Base-by-base conservation (phyloP, 2,113 vertebrate genomes). In the Toxostoma redivivum region DNA sequence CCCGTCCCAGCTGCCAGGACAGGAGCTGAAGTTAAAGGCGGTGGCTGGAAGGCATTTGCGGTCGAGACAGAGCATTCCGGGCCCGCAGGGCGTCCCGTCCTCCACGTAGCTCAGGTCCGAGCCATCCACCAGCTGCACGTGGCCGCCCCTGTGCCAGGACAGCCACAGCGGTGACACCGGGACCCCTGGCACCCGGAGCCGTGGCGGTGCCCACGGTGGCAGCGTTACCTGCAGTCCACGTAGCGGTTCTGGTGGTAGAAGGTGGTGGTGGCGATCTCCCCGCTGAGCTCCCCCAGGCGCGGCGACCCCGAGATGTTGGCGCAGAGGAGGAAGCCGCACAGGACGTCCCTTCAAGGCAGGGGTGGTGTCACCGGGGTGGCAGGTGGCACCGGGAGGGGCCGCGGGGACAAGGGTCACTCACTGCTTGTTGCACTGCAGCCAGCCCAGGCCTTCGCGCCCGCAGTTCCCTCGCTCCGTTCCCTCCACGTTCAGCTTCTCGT, bases 401-500 rank as follows among this genome's bases (percentile, higher is more conserved):
- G 0, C 1, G 0, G 50, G 51, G 57, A 53, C 66, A 2, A 9
- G 22, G 60, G 40, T 31, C 76, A 98, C 99, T 98, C 97, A 99
- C 99, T 99, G 99, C 95, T 99, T 99, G 97, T 98, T 99, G 98
- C 99, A 99, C 97, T 99, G 99, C 93, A 99, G 97, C 99, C 99
- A 99, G 91, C 98, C 98, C 24, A 95, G 97, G 4, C 98, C 99
- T 81, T 98, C 97, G 6, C 97, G 98, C 28, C 99, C 99, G 73
- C 99, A 99, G 98, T 99, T 99, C 11, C 99, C 99, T 64, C 99
- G 98, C 94, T 99, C 99, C 0, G 99, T 99, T 66, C 99, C 99
- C 97, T 99, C 99, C 71, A 99, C 98, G 1, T 99, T 99, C 82
- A 99, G 98, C 93, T 99, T 99, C 98, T 99, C 99, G 4, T 99